phyloP scores from a whole-genome alignment of 1,140 invertebrate genomes.

The Orius insidiosus region DNA sequence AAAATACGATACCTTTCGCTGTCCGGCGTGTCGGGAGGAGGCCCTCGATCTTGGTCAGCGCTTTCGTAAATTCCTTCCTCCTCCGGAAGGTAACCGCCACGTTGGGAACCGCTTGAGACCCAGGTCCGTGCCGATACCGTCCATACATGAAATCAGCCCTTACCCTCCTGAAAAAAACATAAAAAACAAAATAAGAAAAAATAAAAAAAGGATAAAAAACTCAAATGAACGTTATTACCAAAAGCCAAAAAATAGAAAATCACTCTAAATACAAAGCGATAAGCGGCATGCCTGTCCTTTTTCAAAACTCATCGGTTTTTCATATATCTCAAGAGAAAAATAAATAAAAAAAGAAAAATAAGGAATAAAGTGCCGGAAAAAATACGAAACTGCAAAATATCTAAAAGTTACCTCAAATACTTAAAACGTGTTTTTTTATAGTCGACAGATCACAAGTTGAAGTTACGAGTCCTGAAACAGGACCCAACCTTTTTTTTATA shows the following conservation, averaged over 20 bases:
- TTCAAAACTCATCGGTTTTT: not conserved
- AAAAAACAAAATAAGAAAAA: not conserved
- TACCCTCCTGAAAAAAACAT: slow-evolving; percentile 11
- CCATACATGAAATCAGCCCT: slow-evolving; percentile 48
- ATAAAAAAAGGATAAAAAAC: not conserved
- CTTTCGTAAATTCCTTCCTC: slow-evolving; percentile 73
- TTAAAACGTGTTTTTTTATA: slow-evolving; percentile 14
- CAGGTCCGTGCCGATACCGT: slow-evolving; percentile 54
- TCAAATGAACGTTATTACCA: not conserved
- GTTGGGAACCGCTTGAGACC: slow-evolving; percentile 27
- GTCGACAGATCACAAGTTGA: slow-evolving; percentile 22
- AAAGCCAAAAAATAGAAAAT: too few species aligned
- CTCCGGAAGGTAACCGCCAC: slow-evolving; percentile 40
- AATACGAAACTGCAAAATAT: too few species aligned
- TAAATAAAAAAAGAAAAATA: slow-evolving; percentile 3
- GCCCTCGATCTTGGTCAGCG: slow-evolving; percentile 50
- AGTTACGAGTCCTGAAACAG: slow-evolving; percentile 23
- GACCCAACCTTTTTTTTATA: slow-evolving; percentile 14
- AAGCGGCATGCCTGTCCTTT: not conserved
- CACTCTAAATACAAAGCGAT: not conserved
- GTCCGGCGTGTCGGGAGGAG: slow-evolving; percentile 53
- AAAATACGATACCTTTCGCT: slow-evolving; percentile 83
- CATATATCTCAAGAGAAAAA: slow-evolving; percentile 2
- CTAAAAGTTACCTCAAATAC: slow-evolving; percentile 18
- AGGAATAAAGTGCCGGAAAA: not conserved